Percentiles rank a stretch among this genome's conserved stretches.
Evolutionary conservation across 64 coral and sea anemone genomes (phyloP).

Genomic region (Cladopsammia gracilis): DNA sequence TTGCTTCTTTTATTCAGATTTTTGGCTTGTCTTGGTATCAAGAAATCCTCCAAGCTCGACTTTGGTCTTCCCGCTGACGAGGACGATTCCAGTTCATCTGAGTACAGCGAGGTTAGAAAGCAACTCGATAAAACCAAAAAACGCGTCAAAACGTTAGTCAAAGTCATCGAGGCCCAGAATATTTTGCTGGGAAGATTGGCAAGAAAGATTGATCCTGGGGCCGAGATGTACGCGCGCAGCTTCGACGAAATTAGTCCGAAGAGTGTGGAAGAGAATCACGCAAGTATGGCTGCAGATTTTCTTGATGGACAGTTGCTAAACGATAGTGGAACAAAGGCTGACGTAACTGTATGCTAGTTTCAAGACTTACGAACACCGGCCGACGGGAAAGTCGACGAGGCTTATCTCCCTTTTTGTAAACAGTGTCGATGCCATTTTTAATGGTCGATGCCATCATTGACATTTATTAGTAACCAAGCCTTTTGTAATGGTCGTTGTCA

Average conservation of each 20-base stretch:
- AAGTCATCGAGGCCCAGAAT: conserved; percentile 39
- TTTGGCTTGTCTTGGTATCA: background rate
- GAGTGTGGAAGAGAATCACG: background rate
- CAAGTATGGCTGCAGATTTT: background rate
- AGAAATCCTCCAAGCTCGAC: background rate
- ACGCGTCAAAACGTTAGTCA: conserved; percentile 45
- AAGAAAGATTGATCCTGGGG: conserved; percentile 46
- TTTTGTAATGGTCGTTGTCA: too few species aligned
- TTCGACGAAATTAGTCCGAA: background rate
- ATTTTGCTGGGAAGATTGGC: conserved; percentile 30
- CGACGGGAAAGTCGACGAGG: too few species aligned
- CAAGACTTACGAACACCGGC: background rate
- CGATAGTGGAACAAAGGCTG: background rate
- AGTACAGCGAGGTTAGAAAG: conserved; percentile 17
- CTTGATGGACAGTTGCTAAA: conserved; percentile 1
- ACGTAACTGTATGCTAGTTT: background rate
- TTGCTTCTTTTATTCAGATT: background rate
- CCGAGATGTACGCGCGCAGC: conserved; percentile 1
- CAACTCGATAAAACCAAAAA: conserved; percentile 68
- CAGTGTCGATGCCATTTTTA: too few species aligned
- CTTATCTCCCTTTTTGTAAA: too few species aligned
- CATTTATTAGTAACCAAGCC: too few species aligned
- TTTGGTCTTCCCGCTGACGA: conserved; percentile 7
- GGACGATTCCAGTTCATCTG: background rate
- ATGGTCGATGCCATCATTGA: too few species aligned